These are phyloP conservation scores for Drosophila eugracilis DNA, from an alignment of 1,140 invertebrate genomes.

Conservation along the genomic window DNA sequence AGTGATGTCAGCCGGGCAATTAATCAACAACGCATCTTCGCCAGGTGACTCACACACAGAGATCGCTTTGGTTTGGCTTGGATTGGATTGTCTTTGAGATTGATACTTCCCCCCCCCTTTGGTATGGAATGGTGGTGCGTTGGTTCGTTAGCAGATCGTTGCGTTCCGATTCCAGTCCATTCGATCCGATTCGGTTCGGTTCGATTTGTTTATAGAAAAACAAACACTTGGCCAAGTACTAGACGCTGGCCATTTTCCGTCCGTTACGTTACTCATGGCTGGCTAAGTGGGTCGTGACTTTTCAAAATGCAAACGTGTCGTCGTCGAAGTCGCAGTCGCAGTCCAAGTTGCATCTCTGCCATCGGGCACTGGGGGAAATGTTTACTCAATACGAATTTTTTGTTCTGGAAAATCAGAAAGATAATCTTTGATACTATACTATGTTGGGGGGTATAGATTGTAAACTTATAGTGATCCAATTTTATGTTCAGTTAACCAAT, in stretches of 20 bases:
- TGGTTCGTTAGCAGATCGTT: conserved; percentile 47
- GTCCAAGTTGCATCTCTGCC: conserved; percentile 52
- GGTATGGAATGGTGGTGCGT: conserved; percentile 37
- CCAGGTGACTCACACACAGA: conserved; percentile 46
- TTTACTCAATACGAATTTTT: too few species aligned
- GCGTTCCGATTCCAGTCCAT: conserved; percentile 53
- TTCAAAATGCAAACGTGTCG: conserved; percentile 82
- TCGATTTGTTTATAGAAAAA: conserved; percentile 78
- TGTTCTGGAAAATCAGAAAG: too few species aligned
- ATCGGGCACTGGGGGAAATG: conserved; percentile 28
- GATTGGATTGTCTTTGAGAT: conserved; percentile 19
- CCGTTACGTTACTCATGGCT: conserved; percentile 76
- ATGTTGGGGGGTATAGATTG: too few species aligned
- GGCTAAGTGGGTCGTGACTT: conserved; percentile 82
- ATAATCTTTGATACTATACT: too few species aligned
- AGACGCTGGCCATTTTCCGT: conserved; percentile 57
- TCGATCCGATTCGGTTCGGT: conserved; percentile 38
- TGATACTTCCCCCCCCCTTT: background rate
- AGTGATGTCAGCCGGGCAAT: conserved; percentile 71
- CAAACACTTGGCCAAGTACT: conserved; percentile 72
- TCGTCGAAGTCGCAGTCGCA: conserved; percentile 54
- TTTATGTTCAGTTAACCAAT: too few species aligned
- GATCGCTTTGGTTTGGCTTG: conserved; percentile 19
- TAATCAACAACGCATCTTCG: conserved; percentile 81
- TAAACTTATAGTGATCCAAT: too few species aligned